Conservation (phyloP, 2,797 vertebrate species). For the Sternarchorhynchus goeldii region DNA sequence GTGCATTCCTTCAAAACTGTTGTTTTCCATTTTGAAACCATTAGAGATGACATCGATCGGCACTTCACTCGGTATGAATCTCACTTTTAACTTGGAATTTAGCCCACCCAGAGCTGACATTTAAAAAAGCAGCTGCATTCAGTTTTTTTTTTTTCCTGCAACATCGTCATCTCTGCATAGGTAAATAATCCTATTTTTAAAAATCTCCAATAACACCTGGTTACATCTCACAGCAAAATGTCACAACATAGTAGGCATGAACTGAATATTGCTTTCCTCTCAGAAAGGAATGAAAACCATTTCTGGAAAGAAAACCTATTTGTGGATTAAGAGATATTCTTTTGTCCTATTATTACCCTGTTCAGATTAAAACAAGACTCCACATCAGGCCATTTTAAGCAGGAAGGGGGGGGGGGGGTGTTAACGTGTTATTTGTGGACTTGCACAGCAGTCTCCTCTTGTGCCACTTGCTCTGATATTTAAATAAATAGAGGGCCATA, state of each 20-base stretch:
- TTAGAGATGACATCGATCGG: slow-evolving; percentile 23
- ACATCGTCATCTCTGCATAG: too few relatives aligned
- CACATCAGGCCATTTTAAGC: too few relatives aligned
- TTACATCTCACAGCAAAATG: neutral
- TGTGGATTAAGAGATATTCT: slow-evolving; percentile 7
- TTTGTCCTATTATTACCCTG: neutral
- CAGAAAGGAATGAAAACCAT: too few relatives aligned
- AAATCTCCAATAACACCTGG: neutral
- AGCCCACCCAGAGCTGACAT: slow-evolving; percentile 46
- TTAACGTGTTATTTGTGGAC: neutral
- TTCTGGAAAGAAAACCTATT: neutral
- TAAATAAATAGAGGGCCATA: slow-evolving; percentile 45
- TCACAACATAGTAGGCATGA: too few relatives aligned
- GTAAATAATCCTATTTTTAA: too few relatives aligned
- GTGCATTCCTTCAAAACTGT: slow-evolving; percentile 49
- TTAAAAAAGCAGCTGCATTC: slow-evolving; percentile 45
- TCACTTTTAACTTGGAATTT: slow-evolving; percentile 46
- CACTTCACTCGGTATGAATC: slow-evolving; percentile 44
- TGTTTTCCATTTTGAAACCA: slow-evolving; percentile 23
- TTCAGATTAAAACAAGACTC: neutral
- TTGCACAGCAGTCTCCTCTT: neutral
- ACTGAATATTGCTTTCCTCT: too few relatives aligned
- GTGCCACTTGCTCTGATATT: slow-evolving; percentile 7
- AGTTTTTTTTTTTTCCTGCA: slow-evolving; percentile 4
- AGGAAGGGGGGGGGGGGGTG: too few relatives aligned